Evolutionary conservation across 2,888 invertebrate genomes (phyloP).

Genomic region (Eupithecia subumbrata): DNA sequence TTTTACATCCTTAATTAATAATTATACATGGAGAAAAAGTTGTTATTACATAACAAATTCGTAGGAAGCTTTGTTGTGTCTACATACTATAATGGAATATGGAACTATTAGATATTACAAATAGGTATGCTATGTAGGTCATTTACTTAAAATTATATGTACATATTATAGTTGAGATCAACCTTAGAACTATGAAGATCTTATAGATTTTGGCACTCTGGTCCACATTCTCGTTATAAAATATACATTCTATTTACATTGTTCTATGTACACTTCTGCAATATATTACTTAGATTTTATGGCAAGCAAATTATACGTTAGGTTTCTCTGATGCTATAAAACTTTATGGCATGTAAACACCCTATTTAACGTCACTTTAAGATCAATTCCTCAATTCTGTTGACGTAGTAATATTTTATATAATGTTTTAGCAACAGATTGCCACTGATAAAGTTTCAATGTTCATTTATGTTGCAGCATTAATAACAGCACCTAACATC

Average conservation of each 20-base stretch:
- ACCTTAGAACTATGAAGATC: conserved; percentile 77
- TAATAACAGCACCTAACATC: neutral
- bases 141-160: conserved; percentile 59
- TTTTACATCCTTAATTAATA: neutral
- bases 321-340: neutral
- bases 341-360: conserved; percentile 5
- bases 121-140: conserved; percentile 23
- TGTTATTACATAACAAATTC: conserved; percentile 10
- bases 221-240: conserved; percentile 67
- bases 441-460: conserved; percentile 1
- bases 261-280: conserved; percentile 45
- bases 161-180: conserved; percentile 82
- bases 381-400: neutral
- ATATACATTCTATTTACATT: conserved; percentile 41
- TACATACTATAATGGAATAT: neutral
- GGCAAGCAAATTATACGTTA: conserved; percentile 33
- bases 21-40: neutral
- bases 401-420: neutral
- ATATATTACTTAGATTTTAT: conserved; percentile 50
- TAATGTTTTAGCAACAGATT: neutral
- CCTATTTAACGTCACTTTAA: neutral
- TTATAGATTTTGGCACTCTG: conserved; percentile 80
- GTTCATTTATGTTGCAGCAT: neutral
- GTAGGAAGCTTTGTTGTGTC: neutral
- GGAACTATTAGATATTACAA: neutral